phyloP scores from a whole-genome alignment of 1,140 invertebrate genomes.

The Drosophila funebris region DNA sequence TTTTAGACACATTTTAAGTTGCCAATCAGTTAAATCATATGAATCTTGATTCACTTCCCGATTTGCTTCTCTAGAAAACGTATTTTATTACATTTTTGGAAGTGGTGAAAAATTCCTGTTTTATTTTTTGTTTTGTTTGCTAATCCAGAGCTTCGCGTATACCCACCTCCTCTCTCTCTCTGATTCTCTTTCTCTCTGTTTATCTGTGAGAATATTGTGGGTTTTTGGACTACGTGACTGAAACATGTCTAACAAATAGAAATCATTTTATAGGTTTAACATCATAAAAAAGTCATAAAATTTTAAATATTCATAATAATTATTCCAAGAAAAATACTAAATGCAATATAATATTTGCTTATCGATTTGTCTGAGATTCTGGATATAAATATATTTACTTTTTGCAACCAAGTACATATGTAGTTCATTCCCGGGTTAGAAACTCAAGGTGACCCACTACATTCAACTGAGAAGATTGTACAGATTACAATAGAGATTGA shows the following conservation, averaged over 20 bases:
- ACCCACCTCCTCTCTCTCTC: neutral
- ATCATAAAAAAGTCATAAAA: constrained; percentile 71
- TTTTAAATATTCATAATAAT: constrained; percentile 25
- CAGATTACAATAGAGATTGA: neutral
- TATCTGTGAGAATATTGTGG: constrained; percentile 23
- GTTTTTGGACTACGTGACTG: constrained; percentile 74
- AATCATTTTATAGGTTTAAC: constrained; percentile 53
- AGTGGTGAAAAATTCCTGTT: constrained; percentile 2
- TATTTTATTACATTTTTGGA: constrained; percentile 25
- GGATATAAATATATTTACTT: constrained; percentile 8
- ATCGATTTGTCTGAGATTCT: neutral
- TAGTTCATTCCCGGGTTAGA: neutral
- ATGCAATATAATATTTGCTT: constrained; percentile 9
- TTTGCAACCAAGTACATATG: neutral
- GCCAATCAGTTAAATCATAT: neutral
- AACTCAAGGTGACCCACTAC: constrained; percentile 32
- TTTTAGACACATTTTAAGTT: neutral
- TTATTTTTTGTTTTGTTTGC: constrained; percentile 34
- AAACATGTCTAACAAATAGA: constrained; percentile 47
- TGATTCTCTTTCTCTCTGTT: constrained; percentile 1
- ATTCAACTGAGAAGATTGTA: constrained; percentile 6
- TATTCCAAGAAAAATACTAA: constrained; percentile 2
- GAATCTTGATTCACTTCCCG: neutral
- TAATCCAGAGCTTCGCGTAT: constrained; percentile 40
- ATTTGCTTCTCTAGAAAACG: neutral